Percentiles rank a stretch among this genome's conserved stretches.
These are phyloP conservation scores for Plusia festucae DNA, from an alignment of 2,888 invertebrate species.

Conservation along the genomic window DNA sequence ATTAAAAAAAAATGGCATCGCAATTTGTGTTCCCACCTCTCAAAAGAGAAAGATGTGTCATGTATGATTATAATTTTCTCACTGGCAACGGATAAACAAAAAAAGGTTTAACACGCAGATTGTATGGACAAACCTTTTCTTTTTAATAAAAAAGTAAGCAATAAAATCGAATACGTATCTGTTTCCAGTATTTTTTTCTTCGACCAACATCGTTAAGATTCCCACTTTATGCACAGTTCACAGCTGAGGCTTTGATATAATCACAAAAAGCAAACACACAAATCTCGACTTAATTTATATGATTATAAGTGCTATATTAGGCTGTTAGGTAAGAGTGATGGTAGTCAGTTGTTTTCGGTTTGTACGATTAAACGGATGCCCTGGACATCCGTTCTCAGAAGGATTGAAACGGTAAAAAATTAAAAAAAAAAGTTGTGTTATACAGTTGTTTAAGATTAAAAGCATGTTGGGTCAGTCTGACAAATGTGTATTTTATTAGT, in stretches of 20 bases:
- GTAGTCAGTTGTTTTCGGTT: slow-evolving; percentile 63
- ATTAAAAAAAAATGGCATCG: background rate
- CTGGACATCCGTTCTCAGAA: slow-evolving; percentile 86
- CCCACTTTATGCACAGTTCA: slow-evolving; percentile 56
- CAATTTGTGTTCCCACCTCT: background rate
- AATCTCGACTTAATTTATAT: slow-evolving; percentile 29
- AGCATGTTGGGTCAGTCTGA: slow-evolving; percentile 27
- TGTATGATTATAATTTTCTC: slow-evolving; percentile 7
- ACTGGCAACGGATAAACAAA: slow-evolving; percentile 10
- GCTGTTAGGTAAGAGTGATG: slow-evolving; percentile 37
- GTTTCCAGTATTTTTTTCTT: slow-evolving; percentile 41
- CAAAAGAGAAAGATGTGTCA: background rate
- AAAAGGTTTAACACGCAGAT: slow-evolving; percentile 27
- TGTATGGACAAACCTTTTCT: slow-evolving; percentile 22
- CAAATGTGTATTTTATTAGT: background rate
- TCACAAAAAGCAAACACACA: slow-evolving; percentile 18
- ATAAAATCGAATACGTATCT: slow-evolving; percentile 55
- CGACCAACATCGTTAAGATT: slow-evolving; percentile 59
- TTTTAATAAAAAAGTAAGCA: slow-evolving; percentile 17
- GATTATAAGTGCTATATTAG: slow-evolving; percentile 27
- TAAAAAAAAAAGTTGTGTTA: slow-evolving; percentile 60
- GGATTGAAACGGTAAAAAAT: slow-evolving; percentile 76
- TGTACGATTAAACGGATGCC: slow-evolving; percentile 80
- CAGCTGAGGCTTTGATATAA: slow-evolving; percentile 50
- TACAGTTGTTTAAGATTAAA: slow-evolving; percentile 53